A percentile compares a stretch with the other conserved stretches of the same genome.
Conservation (phyloP, 2,797 vertebrate species). For the Typhlichthys subterraneus region DNA sequence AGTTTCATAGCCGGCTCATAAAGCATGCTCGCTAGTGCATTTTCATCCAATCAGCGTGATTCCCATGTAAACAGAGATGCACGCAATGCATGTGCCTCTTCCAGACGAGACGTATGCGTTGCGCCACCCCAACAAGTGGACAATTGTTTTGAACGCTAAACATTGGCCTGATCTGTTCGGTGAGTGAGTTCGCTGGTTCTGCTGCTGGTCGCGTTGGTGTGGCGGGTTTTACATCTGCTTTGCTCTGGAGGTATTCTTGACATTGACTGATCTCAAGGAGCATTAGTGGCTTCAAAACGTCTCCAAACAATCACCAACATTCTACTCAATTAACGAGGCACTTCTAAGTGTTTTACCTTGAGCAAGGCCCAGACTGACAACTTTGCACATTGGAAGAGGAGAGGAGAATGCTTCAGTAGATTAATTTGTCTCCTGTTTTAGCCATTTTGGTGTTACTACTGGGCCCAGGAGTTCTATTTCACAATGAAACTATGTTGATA, state of each 20-base stretch:
- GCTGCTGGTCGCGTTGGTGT: no score
- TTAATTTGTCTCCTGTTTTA: slow-evolving; percentile 49
- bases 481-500: slow-evolving; percentile 56
- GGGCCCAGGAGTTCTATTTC: slow-evolving; percentile 65
- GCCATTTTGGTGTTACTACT: slow-evolving; percentile 53
- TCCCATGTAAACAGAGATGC: slow-evolving; percentile 68
- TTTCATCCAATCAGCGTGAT: slow-evolving; percentile 70
- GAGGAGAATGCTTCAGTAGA: slow-evolving; percentile 59
- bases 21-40: slow-evolving; percentile 67
- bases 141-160: slow-evolving; percentile 41
- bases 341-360: slow-evolving; percentile 46
- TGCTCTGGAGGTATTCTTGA: not conserved
- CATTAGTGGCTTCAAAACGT: slow-evolving; percentile 38
- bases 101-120: slow-evolving; percentile 39
- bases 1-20: slow-evolving; percentile 67
- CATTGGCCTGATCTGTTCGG: no score
- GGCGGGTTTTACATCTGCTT: no score
- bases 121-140: slow-evolving; percentile 45
- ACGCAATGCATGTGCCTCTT: slow-evolving; percentile 52
- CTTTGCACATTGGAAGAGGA: slow-evolving; percentile 56
- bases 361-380: slow-evolving; percentile 50
- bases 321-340: slow-evolving; percentile 55
- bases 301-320: slow-evolving; percentile 42
- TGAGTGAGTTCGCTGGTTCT: no score
- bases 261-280: slow-evolving; percentile 33